Conservation (phyloP, 2,888 invertebrate species). For the Rhagonycha fulva region DNA sequence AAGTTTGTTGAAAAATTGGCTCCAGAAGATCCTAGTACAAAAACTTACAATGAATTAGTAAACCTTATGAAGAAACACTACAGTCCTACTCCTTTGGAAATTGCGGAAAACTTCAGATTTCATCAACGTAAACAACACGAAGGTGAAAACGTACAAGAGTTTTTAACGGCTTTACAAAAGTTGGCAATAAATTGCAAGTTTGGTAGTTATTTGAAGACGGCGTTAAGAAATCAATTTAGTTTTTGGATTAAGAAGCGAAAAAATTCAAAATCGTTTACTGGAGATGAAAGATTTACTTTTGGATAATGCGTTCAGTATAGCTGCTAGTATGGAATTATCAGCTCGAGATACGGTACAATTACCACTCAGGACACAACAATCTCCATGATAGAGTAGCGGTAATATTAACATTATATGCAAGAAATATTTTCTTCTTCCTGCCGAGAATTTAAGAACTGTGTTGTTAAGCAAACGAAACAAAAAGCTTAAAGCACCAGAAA, state of each 20-base stretch:
- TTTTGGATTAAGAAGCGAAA: neutral
- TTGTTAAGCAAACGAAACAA: no score
- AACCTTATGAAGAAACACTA: neutral
- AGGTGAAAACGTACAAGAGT: neutral
- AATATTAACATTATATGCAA: no score
- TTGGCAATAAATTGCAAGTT: conserved; percentile 1
- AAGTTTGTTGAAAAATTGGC: neutral
- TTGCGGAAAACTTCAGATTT: neutral
- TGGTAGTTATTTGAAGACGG: neutral
- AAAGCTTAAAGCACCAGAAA: no score
- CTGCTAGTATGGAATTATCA: no score
- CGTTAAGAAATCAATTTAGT: neutral
- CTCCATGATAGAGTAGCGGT: no score
- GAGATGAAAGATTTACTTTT: neutral
- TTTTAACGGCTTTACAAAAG: neutral
- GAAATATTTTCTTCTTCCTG: no score
- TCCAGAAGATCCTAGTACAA: neutral
- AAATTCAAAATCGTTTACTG: neutral
- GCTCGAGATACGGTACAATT: no score
- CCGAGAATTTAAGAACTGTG: no score
- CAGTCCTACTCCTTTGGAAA: conserved; percentile 1
- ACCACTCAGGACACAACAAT: no score
- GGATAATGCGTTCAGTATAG: neutral
- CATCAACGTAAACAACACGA: neutral
- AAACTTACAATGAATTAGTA: neutral